A percentile compares a stretch with the other conserved stretches of the same genome.
phyloP scores from a whole-genome alignment of 2,797 vertebrate genomes.

The Calcarius lapponicus region DNA sequence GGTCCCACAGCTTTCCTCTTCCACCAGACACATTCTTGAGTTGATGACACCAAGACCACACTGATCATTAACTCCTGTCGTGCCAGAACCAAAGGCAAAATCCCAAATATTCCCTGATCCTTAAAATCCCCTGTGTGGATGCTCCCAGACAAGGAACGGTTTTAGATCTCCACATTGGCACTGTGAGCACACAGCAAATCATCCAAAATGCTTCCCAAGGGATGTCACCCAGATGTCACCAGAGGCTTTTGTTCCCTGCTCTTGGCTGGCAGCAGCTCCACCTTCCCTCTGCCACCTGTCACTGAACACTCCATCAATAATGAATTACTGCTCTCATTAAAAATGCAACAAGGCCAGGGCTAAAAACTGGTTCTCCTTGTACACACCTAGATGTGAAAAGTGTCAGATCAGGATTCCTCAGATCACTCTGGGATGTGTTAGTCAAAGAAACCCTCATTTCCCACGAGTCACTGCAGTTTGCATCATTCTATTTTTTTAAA shows the following conservation, averaged over 20 bases:
- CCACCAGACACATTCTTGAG: neutral
- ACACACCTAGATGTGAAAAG: neutral
- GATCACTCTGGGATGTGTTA: neutral
- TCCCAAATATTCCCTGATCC: neutral
- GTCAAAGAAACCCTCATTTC: neutral
- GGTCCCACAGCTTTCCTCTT: neutral
- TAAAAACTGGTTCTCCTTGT: neutral
- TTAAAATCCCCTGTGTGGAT: neutral
- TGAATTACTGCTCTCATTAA: neutral
- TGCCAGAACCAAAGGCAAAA: neutral
- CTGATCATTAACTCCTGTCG: accelerated
- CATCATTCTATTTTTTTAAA: accelerated
- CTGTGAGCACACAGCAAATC: neutral
- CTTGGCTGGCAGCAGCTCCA: neutral
- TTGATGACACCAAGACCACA: neutral
- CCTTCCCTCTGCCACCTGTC: neutral
- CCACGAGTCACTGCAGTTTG: neutral
- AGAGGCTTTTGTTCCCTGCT: neutral
- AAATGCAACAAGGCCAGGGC: neutral
- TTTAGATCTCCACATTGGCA: accelerated
- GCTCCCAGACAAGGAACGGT: neutral
- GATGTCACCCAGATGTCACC: accelerated
- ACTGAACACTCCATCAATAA: neutral
- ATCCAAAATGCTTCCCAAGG: neutral
- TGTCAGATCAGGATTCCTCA: neutral